phyloP scores from a whole-genome alignment of 2,888 invertebrate genomes.

The Spilarctia lutea region DNA sequence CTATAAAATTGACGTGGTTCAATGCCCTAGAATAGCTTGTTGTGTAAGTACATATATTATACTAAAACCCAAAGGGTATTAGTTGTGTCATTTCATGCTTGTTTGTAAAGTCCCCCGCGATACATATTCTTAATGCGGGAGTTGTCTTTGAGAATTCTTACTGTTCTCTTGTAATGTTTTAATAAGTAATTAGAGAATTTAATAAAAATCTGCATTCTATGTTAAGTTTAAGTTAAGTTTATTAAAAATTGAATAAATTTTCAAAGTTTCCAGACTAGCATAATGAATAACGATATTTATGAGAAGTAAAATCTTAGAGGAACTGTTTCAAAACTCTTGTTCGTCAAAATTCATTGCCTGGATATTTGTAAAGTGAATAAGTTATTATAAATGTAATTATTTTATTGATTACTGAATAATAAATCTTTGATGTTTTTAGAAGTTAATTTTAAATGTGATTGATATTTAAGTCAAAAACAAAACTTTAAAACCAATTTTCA shows the following conservation, averaged over 20 bases:
- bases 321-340: background rate
- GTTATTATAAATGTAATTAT: background rate
- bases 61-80: no score
- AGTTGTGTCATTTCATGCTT: no score
- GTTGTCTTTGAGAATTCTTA: background rate
- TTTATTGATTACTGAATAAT: background rate
- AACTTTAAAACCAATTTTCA: background rate
- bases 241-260: background rate
- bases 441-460: no score
- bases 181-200: background rate
- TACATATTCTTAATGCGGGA: background rate
- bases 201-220: background rate
- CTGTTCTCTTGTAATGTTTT: background rate
- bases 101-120: no score
- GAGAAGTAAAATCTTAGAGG: background rate
- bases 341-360: background rate
- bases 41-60: no score
- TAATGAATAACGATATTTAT: background rate
- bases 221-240: background rate
- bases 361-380: background rate
- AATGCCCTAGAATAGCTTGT: no score
- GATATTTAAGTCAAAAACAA: no score
- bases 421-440: no score
- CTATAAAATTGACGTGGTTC: no score
- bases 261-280: background rate